Conservation (phyloP, 2,888 invertebrate species). For the Hyalella azteca region DNA sequence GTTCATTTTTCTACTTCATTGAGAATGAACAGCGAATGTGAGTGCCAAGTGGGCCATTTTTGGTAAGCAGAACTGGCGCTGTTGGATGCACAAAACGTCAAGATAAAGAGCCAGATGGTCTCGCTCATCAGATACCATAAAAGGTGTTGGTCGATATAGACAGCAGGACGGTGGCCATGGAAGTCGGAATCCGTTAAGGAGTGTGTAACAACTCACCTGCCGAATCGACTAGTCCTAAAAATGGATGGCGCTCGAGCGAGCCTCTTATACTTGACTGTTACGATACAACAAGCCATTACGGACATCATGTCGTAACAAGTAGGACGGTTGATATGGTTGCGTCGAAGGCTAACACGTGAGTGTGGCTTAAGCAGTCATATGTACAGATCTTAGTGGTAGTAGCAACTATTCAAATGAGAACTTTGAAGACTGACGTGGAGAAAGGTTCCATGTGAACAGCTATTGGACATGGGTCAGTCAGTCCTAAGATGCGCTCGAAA, state of each 20-base stretch:
- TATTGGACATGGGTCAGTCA: slow-evolving; percentile 45
- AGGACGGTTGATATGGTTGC: slow-evolving; percentile 68
- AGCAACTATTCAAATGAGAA: slow-evolving; percentile 74
- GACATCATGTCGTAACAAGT: slow-evolving; percentile 69
- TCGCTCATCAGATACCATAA: slow-evolving; percentile 69
- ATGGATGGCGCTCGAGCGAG: slow-evolving; percentile 61
- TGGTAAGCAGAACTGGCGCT: slow-evolving; percentile 82
- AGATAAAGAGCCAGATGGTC: slow-evolving; percentile 73
- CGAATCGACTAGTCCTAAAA: slow-evolving; percentile 58
- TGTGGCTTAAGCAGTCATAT: slow-evolving; percentile 65
- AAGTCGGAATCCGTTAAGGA: slow-evolving; percentile 75
- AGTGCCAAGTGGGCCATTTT: slow-evolving; percentile 73
- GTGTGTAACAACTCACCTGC: slow-evolving; percentile 72
- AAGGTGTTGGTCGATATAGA: slow-evolving; percentile 58
- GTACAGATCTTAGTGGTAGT: slow-evolving; percentile 74
- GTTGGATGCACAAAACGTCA: slow-evolving; percentile 77
- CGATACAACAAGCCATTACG: slow-evolving; percentile 59
- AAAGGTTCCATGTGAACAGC: slow-evolving; percentile 49
- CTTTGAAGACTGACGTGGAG: slow-evolving; percentile 64
- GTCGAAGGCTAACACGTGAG: slow-evolving; percentile 70
- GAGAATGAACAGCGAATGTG: slow-evolving; percentile 29
- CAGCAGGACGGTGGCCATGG: slow-evolving; percentile 69
- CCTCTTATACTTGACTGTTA: slow-evolving; percentile 66
- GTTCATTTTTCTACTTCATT: slow-evolving; percentile 61
- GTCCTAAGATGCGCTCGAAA: slow-evolving; percentile 45